Evolutionary conservation across 2,888 invertebrate species (phyloP), one percentile per base, ranked within the genome.

Genomic region (Acleris cristana): DNA sequence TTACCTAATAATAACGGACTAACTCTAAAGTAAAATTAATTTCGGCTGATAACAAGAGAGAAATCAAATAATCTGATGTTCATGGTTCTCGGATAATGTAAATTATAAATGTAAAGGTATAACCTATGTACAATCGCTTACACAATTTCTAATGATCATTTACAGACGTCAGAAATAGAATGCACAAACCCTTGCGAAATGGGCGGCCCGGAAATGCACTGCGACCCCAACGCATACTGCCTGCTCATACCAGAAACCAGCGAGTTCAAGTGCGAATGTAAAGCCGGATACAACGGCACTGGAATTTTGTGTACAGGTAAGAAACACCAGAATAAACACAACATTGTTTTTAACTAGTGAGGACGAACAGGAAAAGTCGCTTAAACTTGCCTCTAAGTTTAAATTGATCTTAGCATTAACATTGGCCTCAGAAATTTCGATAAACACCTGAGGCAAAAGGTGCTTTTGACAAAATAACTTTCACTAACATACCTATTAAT

Each of bases 121-220:
- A 45, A 45, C 14, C 12, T 16, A 16, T 45, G 16, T 16, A 45
- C n/a, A 45, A 44, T 44, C 16, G 44, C 16, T 44, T 44, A 44
- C 16, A 6, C 6, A 48, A 48, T n/a, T 48, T n/a, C 16, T 7
- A 8, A 48, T 34, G 8, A 34, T 34, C 10, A 34, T 44, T 71
- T 79, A 54, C 83, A 96, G 96, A 96, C 95, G 23, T 96, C 95
- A 73, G 95, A 95, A 83, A 90, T 95, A 0, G 97, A 98, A 75
- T 98, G 98, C 84, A 97, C 96, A 60, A 98, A 98, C 85, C 98
- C 98, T 0, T 98, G 98, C 80, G 97, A 98, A 81, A 96, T 96
- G 86, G 94, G 93, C 76, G 96, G 96, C 49, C 94, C 95, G 1
- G 96, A 97, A 76, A 96, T 96, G 92, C 96, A 97, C 75, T 98